phyloP scores from a whole-genome alignment of 1,140 invertebrate species.

The Centruroides vittatus region DNA sequence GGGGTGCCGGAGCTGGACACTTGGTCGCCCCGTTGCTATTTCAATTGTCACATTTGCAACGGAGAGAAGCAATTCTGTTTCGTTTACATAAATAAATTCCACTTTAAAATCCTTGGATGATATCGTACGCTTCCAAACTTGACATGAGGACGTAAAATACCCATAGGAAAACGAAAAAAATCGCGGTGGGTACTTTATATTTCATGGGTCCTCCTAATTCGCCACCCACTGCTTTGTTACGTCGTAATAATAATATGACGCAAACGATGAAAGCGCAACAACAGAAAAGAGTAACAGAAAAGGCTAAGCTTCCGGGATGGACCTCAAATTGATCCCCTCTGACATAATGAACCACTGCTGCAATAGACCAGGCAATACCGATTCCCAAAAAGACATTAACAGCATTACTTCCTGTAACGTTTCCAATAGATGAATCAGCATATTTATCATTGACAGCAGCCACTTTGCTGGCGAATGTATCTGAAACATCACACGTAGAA shows the following conservation, averaged over 20 bases:
- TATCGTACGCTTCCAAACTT: conserved; percentile 76
- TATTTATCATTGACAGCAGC: conserved; percentile 93
- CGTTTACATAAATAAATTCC: too few species aligned
- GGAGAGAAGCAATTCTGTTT: too few species aligned
- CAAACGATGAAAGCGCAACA: conserved; percentile 33
- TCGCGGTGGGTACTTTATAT: conserved; percentile 58
- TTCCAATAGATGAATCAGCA: conserved; percentile 93
- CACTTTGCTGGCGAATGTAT: conserved; percentile 97
- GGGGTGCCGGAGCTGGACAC: too few species aligned
- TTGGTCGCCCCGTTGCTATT: too few species aligned
- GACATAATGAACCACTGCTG: conserved; percentile 24
- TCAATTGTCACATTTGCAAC: too few species aligned
- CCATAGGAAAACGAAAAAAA: conserved; percentile 74
- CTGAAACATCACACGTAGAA: conserved; percentile 25
- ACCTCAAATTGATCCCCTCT: conserved; percentile 30
- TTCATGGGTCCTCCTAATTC: conserved; percentile 75
- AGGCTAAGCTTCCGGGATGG: conserved; percentile 36
- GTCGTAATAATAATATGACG: conserved; percentile 56
- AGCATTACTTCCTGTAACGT: conserved; percentile 96
- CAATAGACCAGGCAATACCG: conserved; percentile 35
- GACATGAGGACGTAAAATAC: conserved; percentile 81
- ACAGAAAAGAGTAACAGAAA: conserved; percentile 42
- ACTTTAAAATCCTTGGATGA: conserved; percentile 24
- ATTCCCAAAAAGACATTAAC: conserved; percentile 73
- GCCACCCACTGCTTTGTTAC: conserved; percentile 63